Base-by-base conservation (phyloP, 2,113 vertebrate genomes). In the Syrrhaptes paradoxus region DNA sequence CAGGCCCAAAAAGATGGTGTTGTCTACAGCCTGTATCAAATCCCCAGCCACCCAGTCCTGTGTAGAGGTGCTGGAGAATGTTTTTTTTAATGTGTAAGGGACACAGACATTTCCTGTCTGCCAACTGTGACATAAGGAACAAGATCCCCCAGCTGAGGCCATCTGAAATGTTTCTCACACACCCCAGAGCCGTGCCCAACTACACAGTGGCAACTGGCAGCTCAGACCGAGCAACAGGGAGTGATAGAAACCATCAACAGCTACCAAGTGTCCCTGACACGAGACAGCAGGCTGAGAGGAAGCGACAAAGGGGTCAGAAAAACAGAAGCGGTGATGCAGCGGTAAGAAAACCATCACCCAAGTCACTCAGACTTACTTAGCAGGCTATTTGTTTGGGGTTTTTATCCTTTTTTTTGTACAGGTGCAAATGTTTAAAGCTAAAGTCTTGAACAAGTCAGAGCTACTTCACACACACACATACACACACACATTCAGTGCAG, bases 401-500 rank as follows among this genome's bases (percentile, higher is more conserved):
- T 4, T 8, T 17, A 11, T 14, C 7, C 2, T 7, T 2, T 12
- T 80, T n/a, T 61, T 17, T 10, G 3, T n/a, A 43, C 17, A 13
- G 31, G 10, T 76, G 20, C 20, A 76, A 71, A 59, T 12, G 13
- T 90, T 84, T 85, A 77, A 93, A 75, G 21, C 46, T 74, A 2
- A 80, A 81, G 14, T 38, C 22, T 75, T n/a, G 63, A 77, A 63
- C 1, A 16, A 79, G 22, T 68, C 63, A 79, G 65, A 91, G 43
- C 28, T 88, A 29, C 24, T 81, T 93, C 85, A 87, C 36, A 34
- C 18, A 22, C 19, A 46, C 10, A 16, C 4, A 12, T 9, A 24
- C 21, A 29, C 21, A 25, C n/a, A 38, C 11, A 54, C 7, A 51
- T 17, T 49, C 43, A 77, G 65, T 48, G 66, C 49, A 95, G 63